Conservation (phyloP, 1,140 invertebrate species). For the Bombus affinis region DNA sequence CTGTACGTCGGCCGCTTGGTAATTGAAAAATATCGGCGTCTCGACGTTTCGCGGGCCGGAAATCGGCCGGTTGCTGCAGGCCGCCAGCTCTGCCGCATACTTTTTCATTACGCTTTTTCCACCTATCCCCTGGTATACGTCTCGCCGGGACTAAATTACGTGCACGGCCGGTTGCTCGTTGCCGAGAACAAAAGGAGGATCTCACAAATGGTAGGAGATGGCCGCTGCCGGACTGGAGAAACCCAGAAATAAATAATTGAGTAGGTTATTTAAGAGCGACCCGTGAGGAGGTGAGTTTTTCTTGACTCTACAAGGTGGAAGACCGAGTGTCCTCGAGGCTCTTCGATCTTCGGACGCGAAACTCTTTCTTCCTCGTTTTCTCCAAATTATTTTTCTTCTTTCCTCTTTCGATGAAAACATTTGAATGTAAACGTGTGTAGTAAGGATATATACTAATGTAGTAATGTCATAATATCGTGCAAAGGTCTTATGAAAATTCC, state of each 20-base stretch:
- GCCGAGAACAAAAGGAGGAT: constrained; percentile 19
- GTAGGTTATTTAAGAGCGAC: constrained; percentile 32
- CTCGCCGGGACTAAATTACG: constrained; percentile 41
- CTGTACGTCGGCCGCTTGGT: constrained; percentile 24
- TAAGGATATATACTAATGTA: no score
- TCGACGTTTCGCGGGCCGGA: constrained; percentile 32
- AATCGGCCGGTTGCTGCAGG: constrained; percentile 53
- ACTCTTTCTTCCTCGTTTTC: background rate
- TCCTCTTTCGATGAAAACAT: background rate
- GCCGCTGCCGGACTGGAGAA: background rate
- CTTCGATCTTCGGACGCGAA: no score
- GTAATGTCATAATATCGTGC: no score
- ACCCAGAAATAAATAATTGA: constrained; percentile 49
- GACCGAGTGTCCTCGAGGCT: background rate
- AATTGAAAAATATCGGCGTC: constrained; percentile 67
- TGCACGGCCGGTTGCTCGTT: constrained; percentile 32
- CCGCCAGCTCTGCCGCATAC: constrained; percentile 52
- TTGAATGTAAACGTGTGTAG: no score
- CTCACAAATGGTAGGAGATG: background rate
- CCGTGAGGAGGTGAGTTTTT: background rate
- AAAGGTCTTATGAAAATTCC: no score
- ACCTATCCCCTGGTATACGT: constrained; percentile 20
- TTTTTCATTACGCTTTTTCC: constrained; percentile 66
- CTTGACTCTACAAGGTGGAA: background rate
- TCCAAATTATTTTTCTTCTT: background rate